A percentile compares a stretch with the other conserved stretches of the same genome.
phyloP scores from a whole-genome alignment of 2,113 vertebrate genomes.

The Platichthys stellatus region DNA sequence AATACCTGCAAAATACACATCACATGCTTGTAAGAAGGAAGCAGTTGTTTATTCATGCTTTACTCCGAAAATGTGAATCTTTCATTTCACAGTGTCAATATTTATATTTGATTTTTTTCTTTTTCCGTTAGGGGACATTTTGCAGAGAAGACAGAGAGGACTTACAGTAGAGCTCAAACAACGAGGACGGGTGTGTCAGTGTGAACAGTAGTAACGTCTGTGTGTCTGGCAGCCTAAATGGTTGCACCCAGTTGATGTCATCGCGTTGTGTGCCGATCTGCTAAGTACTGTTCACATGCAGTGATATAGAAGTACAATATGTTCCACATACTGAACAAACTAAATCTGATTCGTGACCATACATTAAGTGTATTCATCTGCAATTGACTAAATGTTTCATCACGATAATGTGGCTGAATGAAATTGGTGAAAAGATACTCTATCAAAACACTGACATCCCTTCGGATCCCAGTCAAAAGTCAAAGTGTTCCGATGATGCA shows the following conservation, averaged over 20 bases:
- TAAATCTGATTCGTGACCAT: conserved; percentile 32
- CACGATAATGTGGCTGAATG: conserved; percentile 14
- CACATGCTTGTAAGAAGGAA: background rate
- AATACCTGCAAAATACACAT: conserved; percentile 5
- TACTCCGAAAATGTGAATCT: background rate
- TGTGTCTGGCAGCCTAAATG: conserved; percentile 62
- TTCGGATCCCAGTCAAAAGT: conserved; percentile 17
- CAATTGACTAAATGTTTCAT: conserved; percentile 27
- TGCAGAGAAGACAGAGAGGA: conserved; percentile 18
- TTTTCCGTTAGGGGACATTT: conserved; percentile 7
- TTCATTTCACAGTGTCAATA: background rate
- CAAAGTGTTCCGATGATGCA: conserved; percentile 8
- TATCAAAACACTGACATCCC: conserved; percentile 10
- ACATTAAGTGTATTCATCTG: conserved; percentile 29
- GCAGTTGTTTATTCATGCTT: background rate
- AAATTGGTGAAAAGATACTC: conserved; percentile 13
- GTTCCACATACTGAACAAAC: conserved; percentile 47
- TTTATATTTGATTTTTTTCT: background rate
- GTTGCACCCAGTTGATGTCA: conserved; percentile 78
- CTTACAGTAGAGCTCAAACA: conserved; percentile 34
- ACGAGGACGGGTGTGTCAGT: conserved; percentile 51
- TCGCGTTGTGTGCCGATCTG: conserved; percentile 49
- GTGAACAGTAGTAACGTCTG: conserved; percentile 75
- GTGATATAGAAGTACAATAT: conserved; percentile 48
- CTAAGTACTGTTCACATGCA: conserved; percentile 42